Evolutionary conservation across 2,888 invertebrate genomes (phyloP), one percentile per base, ranked within the genome.

Genomic region (Panzeria rudis): DNA sequence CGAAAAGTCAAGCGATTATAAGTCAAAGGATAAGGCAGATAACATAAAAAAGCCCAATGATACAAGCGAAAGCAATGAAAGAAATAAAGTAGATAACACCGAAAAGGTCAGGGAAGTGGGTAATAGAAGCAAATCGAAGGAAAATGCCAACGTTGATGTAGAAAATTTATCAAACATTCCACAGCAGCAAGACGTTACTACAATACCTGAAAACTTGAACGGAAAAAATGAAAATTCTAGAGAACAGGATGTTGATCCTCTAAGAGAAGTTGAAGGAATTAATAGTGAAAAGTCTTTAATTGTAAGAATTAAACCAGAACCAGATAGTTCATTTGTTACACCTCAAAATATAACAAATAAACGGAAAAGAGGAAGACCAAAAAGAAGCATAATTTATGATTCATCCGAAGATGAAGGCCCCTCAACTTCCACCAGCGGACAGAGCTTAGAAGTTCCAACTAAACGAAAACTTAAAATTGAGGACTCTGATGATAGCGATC

Each of bases 381-480:
- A 73, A 25, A 62, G 8, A 20, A 1, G 8, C 6, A 32, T 25
- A 25, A 44, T 25, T 44, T 32, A 11, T 1, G 52, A 44, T 23
- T 20, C 64, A 13, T 56, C 76, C n/a, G 76, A 66, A 11, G 56
- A 68, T 17, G 44, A 56, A 11, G 13, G 7, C n/a, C 11, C n/a
- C 8, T 23, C 54, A 15, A 6, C 23, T 25, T 54, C 38, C 2
- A 20, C 13, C 0, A 66, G 44, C n/a, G 50, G 38, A 47, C 44
- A 25, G 6, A 6, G 20, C 6, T 13, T n/a, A 11, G 32, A 76
- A 66, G 17, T 1, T 44, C 6, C 38, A 3, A 9, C 35, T 29
- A 32, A 64, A 64, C 54, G 50, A 32, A 84, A 66, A 35, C 13
- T 41, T 23, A 35, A 25, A 41, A 76, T 35, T 35, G 41, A 71